Base-by-base conservation (phyloP, 2,888 invertebrate species). In the Lysandra coridon region DNA sequence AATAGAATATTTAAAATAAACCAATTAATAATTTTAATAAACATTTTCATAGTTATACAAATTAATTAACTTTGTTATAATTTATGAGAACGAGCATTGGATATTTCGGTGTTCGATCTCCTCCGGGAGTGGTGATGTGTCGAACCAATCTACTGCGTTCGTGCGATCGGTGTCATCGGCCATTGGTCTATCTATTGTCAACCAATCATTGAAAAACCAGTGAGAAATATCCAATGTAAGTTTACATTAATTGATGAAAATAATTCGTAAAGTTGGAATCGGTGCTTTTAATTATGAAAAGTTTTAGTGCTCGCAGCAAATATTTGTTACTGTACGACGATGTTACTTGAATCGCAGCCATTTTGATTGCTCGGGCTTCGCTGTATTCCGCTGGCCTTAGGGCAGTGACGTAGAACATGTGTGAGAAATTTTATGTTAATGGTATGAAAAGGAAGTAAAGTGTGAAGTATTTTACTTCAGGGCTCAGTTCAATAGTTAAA, bases 131-230 rank as follows among this genome's bases (percentile, higher is more conserved):
- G 96, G 96, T 96, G 95, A 95, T 92, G 90, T 89, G 91, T 89
- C 92, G 93, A 94, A 93, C 95, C 95, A 95, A 95, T 95, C 95
- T 96, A 96, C 96, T 96, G 96, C 96, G 96, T 96, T 96, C 96
- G 95, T 95, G 95, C 95, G 95, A 95, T 95, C 95, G 95, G 95
- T 95, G 95, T 97, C 97, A 96, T 96, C 96, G 97, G 95, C 97
- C 97, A 97, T 97, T 97, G 96, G 97, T 96, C 96, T 96, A 96
- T 96, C 96, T 95, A 96, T 96, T 96, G 96, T 96, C 97, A 96
- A 97, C 97, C 98, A 97, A 98, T 97, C 97, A 97, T 97, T 95
- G 97, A 96, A 96, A 97, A 96, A 97, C 96, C 96, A 96, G 96
- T 91, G 90, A 94, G 91, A 88, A 91, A 84, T 85, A 85, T 87